Evolutionary conservation across 2,797 vertebrate genomes (phyloP).

Genomic region (Phrynocephalus vlangalii): DNA sequence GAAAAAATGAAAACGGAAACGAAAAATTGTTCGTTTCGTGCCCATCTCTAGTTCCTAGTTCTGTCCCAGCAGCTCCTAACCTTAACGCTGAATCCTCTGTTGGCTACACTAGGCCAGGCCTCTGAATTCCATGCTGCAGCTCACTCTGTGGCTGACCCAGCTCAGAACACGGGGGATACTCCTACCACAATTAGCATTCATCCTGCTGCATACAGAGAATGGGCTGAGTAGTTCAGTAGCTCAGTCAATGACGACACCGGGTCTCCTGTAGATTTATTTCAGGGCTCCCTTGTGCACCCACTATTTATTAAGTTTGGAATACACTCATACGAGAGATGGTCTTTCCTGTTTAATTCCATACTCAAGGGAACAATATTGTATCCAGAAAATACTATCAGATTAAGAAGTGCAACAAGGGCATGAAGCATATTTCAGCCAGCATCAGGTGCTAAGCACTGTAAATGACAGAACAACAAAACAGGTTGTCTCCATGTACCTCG

Average conservation of each 20-base stretch:
- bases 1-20: no score
- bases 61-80: neutral
- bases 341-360: conserved; percentile 60
- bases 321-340: conserved; percentile 57
- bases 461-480: conserved; percentile 61
- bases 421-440: conserved; percentile 62
- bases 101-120: neutral
- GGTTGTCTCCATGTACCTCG: conserved; percentile 36
- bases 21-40: no score
- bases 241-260: conserved; percentile 45
- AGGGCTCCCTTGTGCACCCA: conserved; percentile 50
- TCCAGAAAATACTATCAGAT: conserved; percentile 65
- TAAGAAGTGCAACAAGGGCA: conserved; percentile 62
- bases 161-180: conserved; percentile 44
- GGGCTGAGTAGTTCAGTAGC: conserved; percentile 44
- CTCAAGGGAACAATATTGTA: conserved; percentile 66
- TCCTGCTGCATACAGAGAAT: conserved; percentile 41
- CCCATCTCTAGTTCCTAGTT: neutral
- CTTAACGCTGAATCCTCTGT: neutral
- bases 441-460: conserved; percentile 23
- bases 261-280: conserved; percentile 54
- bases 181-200: conserved; percentile 42
- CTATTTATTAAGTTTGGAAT: conserved; percentile 58
- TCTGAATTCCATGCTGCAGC: neutral
- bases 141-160: conserved; percentile 6